Conservation (phyloP, 2,888 invertebrate species). For the Creontiades dilutus region DNA sequence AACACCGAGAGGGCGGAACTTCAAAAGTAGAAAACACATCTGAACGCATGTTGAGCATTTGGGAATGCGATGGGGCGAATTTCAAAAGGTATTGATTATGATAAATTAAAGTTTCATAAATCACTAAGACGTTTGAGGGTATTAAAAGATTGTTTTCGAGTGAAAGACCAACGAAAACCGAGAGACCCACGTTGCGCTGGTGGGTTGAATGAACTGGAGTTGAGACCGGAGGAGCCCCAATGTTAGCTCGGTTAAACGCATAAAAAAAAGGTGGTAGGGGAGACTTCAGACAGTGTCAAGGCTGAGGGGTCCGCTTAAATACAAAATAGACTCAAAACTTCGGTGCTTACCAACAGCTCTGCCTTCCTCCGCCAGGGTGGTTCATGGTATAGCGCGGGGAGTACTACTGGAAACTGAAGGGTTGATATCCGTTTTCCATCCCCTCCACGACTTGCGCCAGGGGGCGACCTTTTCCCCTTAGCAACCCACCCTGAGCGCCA, state of each 20-base stretch:
- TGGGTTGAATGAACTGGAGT: slow-evolving; percentile 54
- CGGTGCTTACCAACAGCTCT: slow-evolving; percentile 51
- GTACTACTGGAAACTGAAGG: slow-evolving; percentile 38
- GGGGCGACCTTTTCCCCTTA: slow-evolving; percentile 37
- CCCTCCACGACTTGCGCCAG: slow-evolving; percentile 36
- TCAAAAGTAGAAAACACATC: not conserved
- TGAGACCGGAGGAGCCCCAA: slow-evolving; percentile 28
- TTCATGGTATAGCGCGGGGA: slow-evolving; percentile 14
- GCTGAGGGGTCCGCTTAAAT: not conserved
- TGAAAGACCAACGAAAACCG: not conserved
- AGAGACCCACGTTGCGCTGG: slow-evolving; percentile 43
- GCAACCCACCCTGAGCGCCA: slow-evolving; percentile 7
- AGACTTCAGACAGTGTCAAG: slow-evolving; percentile 45
- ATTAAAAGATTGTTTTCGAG: not conserved
- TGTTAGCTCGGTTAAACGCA: not conserved
- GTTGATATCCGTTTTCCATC: slow-evolving; percentile 54
- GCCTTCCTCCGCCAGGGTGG: slow-evolving; percentile 23
- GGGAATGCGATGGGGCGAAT: too few relatives aligned
- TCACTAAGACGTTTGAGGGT: not conserved
- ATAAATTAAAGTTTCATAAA: too few relatives aligned
- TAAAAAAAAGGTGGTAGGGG: slow-evolving; percentile 39
- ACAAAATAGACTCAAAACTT: slow-evolving; percentile 2
- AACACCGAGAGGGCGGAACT: slow-evolving; percentile 24
- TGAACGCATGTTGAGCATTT: not conserved
- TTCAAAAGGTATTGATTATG: too few relatives aligned